These are phyloP conservation scores for Pyxicephalus adspersus DNA, from an alignment of 2,113 vertebrate genomes.

Conservation along the genomic window DNA sequence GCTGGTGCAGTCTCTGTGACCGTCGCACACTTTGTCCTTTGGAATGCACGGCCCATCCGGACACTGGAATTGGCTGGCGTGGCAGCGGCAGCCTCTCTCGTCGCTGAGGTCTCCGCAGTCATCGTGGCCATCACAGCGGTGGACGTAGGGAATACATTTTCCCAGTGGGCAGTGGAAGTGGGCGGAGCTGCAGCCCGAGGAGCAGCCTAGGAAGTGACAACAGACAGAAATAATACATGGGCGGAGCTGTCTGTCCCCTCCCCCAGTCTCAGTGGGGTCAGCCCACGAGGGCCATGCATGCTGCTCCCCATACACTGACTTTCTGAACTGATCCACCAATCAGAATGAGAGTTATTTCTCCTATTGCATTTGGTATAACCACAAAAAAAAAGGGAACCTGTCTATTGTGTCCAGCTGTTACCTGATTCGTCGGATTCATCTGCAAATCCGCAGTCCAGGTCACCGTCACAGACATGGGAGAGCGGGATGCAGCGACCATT, in stretches of 20 bases:
- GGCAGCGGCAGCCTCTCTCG: slow-evolving; percentile 78
- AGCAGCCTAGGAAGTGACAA: slow-evolving; percentile 62
- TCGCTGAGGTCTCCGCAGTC: slow-evolving; percentile 88
- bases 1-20: slow-evolving; percentile 73
- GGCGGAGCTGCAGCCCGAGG: slow-evolving; percentile 69
- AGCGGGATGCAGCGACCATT: slow-evolving; percentile 73
- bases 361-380: too few relatives aligned
- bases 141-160: slow-evolving; percentile 76
- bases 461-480: slow-evolving; percentile 69
- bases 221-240: background rate
- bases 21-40: slow-evolving; percentile 74
- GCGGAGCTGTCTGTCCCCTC: too few relatives aligned
- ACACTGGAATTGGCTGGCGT: slow-evolving; percentile 78
- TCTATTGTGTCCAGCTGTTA: slow-evolving; percentile 43
- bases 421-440: slow-evolving; percentile 80
- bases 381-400: too few relatives aligned
- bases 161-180: slow-evolving; percentile 80
- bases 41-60: slow-evolving; percentile 72
- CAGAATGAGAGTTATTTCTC: too few relatives aligned
- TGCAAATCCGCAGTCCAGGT: slow-evolving; percentile 78
- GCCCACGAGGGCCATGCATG: too few relatives aligned
- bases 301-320: too few relatives aligned
- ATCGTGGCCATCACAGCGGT: slow-evolving; percentile 81
- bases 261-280: too few relatives aligned
- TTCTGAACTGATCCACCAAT: too few relatives aligned